Evolutionary conservation across 2,888 invertebrate genomes (phyloP), one percentile per base, ranked within the genome.

Genomic region (Eretmocerus hayati): DNA sequence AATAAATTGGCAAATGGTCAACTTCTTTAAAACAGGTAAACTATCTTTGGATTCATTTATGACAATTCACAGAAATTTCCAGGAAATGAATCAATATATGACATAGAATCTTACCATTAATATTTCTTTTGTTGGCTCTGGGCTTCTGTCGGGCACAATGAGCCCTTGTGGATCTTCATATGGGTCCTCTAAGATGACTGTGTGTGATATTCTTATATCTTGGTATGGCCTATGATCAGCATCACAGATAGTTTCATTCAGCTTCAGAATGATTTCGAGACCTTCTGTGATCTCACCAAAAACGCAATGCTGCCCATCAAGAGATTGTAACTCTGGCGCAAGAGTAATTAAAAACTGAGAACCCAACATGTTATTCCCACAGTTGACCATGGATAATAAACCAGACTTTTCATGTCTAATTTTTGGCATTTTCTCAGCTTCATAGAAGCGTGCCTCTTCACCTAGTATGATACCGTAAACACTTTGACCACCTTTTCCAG

Each of bases 341-440:
- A 99, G 77, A 0, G 99, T 97, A 47, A 99, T 82, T 69, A 96
- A 96, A 73, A 99, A 99, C 72, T 99, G 94, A 0, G 92, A 93
- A 11, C 52, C 54, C 32, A 90, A 78, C 85, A 93, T 86, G 70
- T 85, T 84, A 55, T 89, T 84, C 1, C 90, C 94, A 59, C 90
- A 88, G 64, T 95, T 91, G 0, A 96, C 95, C 85, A 97, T 89
- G 2, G 96, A 95, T 2, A 99, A 72, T 13, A 91, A 75, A 3
- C 99, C 99, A 30, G 83, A 79, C 56, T 83, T 84, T 2, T 82
- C 82, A 67, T 99, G 99, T 57, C 90, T 87, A 56, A 99, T 87
- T 70, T 89, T 86, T 1, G 97, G 97, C 67, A 87, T 79, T 56
- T 81, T 83, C 73, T 99, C 99, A 9, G 85, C 87, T 64, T 93